Conservation (phyloP, 1,140 invertebrate species). For the Spodoptera frugiperda region DNA sequence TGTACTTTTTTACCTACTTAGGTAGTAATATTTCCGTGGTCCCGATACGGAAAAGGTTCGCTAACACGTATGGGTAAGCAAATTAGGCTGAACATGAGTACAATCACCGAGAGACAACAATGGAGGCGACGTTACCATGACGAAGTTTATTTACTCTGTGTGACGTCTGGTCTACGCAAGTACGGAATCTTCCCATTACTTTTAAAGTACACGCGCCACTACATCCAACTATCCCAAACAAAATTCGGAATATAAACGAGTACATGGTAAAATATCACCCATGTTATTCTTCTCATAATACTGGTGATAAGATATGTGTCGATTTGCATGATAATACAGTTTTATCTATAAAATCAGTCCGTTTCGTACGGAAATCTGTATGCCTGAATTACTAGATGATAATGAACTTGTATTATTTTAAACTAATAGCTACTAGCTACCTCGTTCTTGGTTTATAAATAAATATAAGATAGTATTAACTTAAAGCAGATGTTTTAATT, state of each 20-base stretch:
- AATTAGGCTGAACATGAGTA: not conserved
- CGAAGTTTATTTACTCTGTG: slow-evolving; percentile 45
- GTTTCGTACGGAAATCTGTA: not conserved
- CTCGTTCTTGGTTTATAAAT: too few relatives aligned
- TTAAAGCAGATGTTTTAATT: too few relatives aligned
- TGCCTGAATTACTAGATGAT: not conserved
- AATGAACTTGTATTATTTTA: not conserved
- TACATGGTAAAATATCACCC: not conserved
- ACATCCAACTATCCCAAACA: too few relatives aligned
- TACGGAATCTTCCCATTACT: slow-evolving; percentile 3
- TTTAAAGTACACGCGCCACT: not conserved
- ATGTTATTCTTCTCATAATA: slow-evolving; percentile 19
- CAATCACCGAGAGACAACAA: slow-evolving; percentile 8
- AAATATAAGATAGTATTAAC: too few relatives aligned
- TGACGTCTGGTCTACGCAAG: slow-evolving; percentile 37
- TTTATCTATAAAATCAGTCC: slow-evolving; percentile 16
- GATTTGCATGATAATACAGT: slow-evolving; percentile 11
- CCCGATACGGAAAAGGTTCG: not conserved
- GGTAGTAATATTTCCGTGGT: not conserved
- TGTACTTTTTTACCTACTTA: too few relatives aligned
- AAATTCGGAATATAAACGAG: not conserved
- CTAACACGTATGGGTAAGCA: not conserved
- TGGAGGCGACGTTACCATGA: slow-evolving; percentile 38
- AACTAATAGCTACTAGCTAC: too few relatives aligned
- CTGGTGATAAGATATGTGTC: not conserved